Base-by-base conservation (phyloP, 2,797 vertebrate species). In the Harpagifer antarcticus region DNA sequence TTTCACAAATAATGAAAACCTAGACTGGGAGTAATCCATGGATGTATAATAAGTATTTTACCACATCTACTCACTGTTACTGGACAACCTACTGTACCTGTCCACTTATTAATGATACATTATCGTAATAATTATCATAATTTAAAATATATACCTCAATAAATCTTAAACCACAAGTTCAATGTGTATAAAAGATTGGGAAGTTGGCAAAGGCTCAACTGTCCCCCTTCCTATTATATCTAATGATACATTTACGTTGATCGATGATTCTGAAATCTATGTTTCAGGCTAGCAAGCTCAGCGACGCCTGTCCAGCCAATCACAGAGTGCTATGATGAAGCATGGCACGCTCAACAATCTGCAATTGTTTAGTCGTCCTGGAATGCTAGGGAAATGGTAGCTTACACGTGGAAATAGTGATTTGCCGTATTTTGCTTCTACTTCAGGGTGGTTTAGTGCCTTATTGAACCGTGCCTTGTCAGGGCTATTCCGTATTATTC, bases 381-480 rank as follows among this genome's bases (percentile, higher is more conserved):
- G 0, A 42, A 17, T 13, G 84, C 87, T 88, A 89, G 2, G 72
- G 83, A 92, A 92, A 52, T 63, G 74, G 68, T 78, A 16, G 86
- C 88, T 90, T 91, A 84, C 94, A 94, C 93, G 92, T 93, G 93
- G 73, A 45, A 60, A 44, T 52, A 56, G 59, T 5, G 5, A 10
- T n/a, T 49, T 53, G 2, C 1, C 1, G 16, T 73, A 12, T 84
- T 69, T 88, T 72, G 45, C 9, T 68, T 19, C 5, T 0, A 20
- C 52, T 68, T 58, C 10, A 19, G 44, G 62, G 11, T n/a, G 12
- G 0, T 61, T 8, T 49, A 17, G 80, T 82, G 78, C 73, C 67
- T 79, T 85, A 60, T 52, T 9, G 20, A 16, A 20, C 19, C 0
- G 74, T 83, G 71, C 74, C 74, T 83, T 77, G 50, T 43, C 6